Base-by-base conservation (phyloP, 2,888 invertebrate genomes). In the Operophtera brumata region DNA sequence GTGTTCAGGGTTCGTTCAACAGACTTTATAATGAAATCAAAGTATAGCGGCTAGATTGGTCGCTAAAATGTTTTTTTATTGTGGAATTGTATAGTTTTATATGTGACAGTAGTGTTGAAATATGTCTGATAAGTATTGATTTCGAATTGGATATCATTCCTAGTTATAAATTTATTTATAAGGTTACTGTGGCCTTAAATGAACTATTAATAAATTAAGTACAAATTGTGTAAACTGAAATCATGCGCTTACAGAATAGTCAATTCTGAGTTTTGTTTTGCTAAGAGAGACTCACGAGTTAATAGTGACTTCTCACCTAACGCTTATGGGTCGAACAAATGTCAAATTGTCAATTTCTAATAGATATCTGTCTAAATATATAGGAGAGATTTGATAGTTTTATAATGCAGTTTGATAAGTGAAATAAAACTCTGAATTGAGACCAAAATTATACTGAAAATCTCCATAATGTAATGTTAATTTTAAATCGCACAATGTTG, bases 401-500 rank as follows among this genome's bases (percentile, higher is more conserved):
- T n/a, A n/a, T 2, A 20, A 20, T 20, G 4, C 2, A 4, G 20
- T 20, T 20, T 20, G 4, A 20, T 20, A 20, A 36, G 20, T 35
- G 11, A 20, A 39, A 46, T 37, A 20, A 2, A 37, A 45, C 44
- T 45, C 34, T 11, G 26, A 26, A 40, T 49, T 35, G 36, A 43
- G 26, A 20, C n/a, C 25, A 47, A 42, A 34, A 37, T 36, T 30
- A 47, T 28, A 39, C 32, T 35, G 26, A 34, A 47, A 56, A 51
- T 56, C 56, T 56, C 47, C 51, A 48, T 49, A 42, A 14, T 42
- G 20, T 43, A 55, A 34, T 36, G 36, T 48, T 53, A 42, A 48
- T 67, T 65, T 59, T 55, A 61, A 63, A 69, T 69, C 78, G 86
- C 87, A 86, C 86, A 86, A 85, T 68, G 69, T 68, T 70, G 65